Evolutionary conservation across 2,888 invertebrate species (phyloP).

Genomic region (Rhodophaea formosa): DNA sequence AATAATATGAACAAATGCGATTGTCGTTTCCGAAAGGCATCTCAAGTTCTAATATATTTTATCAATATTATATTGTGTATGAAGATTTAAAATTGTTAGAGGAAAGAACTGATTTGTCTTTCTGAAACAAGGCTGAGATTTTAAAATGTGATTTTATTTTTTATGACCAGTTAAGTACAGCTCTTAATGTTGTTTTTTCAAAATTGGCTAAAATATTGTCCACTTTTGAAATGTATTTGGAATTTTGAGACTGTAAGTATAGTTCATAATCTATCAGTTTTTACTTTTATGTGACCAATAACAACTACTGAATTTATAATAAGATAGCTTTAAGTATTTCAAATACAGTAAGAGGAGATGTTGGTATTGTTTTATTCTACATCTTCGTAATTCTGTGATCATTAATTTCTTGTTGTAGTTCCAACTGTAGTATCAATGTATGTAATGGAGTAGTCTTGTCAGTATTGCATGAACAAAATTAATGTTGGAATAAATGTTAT

Average conservation of each 20-base stretch:
- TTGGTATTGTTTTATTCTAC: conserved; percentile 64
- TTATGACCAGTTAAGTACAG: conserved; percentile 29
- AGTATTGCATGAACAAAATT: conserved; percentile 74
- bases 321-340: conserved; percentile 68
- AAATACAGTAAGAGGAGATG: conserved; percentile 67
- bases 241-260: conserved; percentile 66
- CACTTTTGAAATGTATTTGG: conserved; percentile 29
- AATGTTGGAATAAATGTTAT: conserved; percentile 77
- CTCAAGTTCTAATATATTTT: conserved; percentile 24
- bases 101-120: neutral
- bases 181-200: conserved; percentile 25
- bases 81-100: neutral
- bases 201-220: conserved; percentile 22
- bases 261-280: conserved; percentile 61
- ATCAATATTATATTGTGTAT: conserved; percentile 13
- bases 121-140: neutral
- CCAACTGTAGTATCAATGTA: conserved; percentile 64
- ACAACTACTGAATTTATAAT: conserved; percentile 63
- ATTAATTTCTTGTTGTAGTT: conserved; percentile 70
- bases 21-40: neutral
- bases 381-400: conserved; percentile 77
- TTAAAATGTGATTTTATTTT: conserved; percentile 21
- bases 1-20: neutral
- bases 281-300: conserved; percentile 76
- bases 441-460: conserved; percentile 65